phyloP scores from a whole-genome alignment of 1,140 invertebrate genomes.

The Dysdera silvatica region DNA sequence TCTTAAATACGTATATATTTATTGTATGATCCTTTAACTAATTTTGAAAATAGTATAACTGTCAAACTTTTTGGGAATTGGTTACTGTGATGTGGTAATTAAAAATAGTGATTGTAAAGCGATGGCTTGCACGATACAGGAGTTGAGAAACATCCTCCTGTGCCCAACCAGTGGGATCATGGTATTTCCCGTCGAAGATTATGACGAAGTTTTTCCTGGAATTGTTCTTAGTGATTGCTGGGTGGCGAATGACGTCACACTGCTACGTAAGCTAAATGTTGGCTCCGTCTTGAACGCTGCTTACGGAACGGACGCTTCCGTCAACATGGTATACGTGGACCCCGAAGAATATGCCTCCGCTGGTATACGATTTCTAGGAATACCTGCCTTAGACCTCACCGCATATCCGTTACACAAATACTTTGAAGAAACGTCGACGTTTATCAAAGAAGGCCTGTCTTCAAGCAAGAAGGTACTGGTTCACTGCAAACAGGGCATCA shows the following conservation, averaged over 20 bases:
- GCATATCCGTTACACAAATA: constrained; percentile 66
- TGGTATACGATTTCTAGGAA: constrained; percentile 66
- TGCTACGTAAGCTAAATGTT: constrained; percentile 40
- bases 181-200: constrained; percentile 8
- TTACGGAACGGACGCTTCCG: constrained; percentile 38
- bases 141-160: constrained; percentile 1
- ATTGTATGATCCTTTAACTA: too few relatives aligned
- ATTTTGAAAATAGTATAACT: too few relatives aligned
- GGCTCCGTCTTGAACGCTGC: constrained; percentile 47
- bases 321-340: constrained; percentile 42
- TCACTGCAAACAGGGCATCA: constrained; percentile 72
- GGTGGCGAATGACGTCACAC: background rate
- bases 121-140: constrained; percentile 7
- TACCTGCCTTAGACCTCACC: constrained; percentile 65
- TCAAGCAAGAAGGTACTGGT: constrained; percentile 54
- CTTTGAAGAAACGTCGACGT: constrained; percentile 66
- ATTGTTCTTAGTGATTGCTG: constrained; percentile 5
- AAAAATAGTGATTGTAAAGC: too few relatives aligned
- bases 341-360: constrained; percentile 58
- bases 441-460: constrained; percentile 66
- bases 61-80: too few relatives aligned
- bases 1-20: too few relatives aligned
- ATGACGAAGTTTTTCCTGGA: constrained; percentile 18
- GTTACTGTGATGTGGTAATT: too few relatives aligned
- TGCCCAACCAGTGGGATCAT: background rate